A percentile compares a stretch with the other conserved stretches of the same genome.
Conservation (phyloP, 2,113 vertebrate species). For the Sturnira hondurensis region DNA sequence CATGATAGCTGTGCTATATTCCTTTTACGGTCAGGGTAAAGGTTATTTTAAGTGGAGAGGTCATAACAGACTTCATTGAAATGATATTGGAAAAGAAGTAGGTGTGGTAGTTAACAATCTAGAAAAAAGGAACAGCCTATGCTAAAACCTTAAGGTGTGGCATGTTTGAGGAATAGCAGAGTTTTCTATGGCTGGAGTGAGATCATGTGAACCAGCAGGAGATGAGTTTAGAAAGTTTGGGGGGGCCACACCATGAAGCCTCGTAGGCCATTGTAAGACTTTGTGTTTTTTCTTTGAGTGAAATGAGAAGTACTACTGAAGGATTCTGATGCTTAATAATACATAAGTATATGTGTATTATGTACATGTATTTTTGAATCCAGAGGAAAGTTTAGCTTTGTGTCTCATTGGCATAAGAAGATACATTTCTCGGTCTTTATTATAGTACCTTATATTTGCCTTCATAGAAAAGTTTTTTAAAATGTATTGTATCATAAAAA, state of each 20-base stretch:
- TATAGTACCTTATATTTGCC: neutral
- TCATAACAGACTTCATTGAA: neutral
- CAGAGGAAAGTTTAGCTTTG: slow-evolving; percentile 15
- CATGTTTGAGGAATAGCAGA: neutral
- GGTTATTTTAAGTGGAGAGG: neutral
- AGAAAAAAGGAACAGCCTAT: neutral
- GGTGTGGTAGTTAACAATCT: neutral
- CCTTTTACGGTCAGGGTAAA: neutral
- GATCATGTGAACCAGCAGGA: neutral
- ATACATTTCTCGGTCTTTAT: neutral
- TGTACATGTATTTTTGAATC: neutral
- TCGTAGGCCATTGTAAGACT: neutral
- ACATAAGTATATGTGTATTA: neutral
- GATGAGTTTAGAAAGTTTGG: neutral
- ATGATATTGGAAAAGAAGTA: neutral
- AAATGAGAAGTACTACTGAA: neutral
- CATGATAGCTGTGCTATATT: too few species aligned
- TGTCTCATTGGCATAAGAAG: slow-evolving; percentile 6
- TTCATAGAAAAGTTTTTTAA: neutral
- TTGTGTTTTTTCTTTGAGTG: neutral
- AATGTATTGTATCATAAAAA: neutral
- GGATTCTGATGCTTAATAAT: neutral
- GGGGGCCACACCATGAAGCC: neutral
- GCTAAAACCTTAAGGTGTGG: neutral
- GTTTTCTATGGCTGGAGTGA: neutral